Conservation (phyloP, 2,888 invertebrate genomes). For the Scaptomyza caliginosa region DNA sequence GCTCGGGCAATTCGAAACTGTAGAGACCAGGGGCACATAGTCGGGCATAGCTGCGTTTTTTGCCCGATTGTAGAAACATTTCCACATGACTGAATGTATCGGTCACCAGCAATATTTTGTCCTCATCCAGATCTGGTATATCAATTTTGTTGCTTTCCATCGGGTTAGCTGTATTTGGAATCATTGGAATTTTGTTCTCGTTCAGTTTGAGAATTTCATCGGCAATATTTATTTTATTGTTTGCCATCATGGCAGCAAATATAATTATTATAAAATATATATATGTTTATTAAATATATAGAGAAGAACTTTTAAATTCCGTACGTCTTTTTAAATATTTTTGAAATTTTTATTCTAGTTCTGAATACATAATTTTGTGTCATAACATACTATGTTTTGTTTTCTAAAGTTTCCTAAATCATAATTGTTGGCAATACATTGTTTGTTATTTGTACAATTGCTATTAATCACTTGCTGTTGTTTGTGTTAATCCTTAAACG, state of each 20-base stretch:
- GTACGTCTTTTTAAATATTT: neutral
- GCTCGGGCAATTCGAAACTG: conserved; percentile 37
- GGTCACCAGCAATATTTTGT: conserved; percentile 18
- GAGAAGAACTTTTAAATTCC: neutral
- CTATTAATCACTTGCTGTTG: neutral
- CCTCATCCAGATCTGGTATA: conserved; percentile 3
- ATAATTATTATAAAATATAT: neutral
- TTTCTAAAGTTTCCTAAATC: neutral
- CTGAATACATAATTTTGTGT: too few species aligned
- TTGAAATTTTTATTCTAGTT: neutral
- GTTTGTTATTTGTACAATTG: neutral
- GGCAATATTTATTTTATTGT: neutral
- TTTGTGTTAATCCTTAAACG: neutral
- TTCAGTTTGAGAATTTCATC: neutral
- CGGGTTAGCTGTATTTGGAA: neutral
- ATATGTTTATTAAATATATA: too few species aligned
- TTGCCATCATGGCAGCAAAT: neutral
- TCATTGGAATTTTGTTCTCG: conserved; percentile 2
- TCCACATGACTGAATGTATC: conserved; percentile 30
- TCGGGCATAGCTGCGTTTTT: conserved; percentile 17
- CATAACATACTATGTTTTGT: neutral
- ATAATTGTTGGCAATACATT: neutral
- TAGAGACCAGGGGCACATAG: conserved; percentile 31
- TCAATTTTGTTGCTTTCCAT: neutral
- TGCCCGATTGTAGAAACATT: conserved; percentile 28